Evolutionary conservation across 2,888 invertebrate species (phyloP).

Genomic region (Cylloceria caligata): DNA sequence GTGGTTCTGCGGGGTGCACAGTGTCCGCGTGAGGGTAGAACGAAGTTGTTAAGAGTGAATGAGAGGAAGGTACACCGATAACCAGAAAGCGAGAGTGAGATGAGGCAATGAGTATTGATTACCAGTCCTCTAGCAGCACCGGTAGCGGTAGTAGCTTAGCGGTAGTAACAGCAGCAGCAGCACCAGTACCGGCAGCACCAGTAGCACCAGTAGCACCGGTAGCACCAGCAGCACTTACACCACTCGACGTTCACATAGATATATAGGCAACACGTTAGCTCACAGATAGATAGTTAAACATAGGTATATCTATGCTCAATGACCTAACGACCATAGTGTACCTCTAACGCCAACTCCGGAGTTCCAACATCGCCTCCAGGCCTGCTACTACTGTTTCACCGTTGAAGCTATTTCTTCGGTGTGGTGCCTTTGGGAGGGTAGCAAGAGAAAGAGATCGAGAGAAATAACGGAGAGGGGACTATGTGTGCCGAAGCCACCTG

Average conservation of each 20-base stretch:
- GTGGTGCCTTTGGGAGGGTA: constrained; percentile 27
- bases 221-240: constrained; percentile 21
- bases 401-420: constrained; percentile 2
- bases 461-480: not conserved
- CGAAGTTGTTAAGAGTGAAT: constrained; percentile 30
- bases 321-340: constrained; percentile 43
- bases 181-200: constrained; percentile 53
- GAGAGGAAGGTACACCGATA: constrained; percentile 38
- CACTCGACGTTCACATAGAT: constrained; percentile 18
- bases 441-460: not conserved
- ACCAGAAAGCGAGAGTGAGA: constrained; percentile 69
- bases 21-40: constrained; percentile 8
- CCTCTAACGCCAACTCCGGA: constrained; percentile 44
- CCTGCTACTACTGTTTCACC: constrained; percentile 33
- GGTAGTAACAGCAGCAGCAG: too few relatives aligned
- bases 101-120: constrained; percentile 79
- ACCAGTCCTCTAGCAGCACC: constrained; percentile 68
- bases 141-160: constrained; percentile 24
- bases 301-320: constrained; percentile 25
- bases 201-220: constrained; percentile 17
- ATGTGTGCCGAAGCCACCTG: constrained; percentile 48
- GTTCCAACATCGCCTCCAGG: constrained; percentile 50
- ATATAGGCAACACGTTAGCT: constrained; percentile 37
- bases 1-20: not conserved
- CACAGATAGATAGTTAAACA: constrained; percentile 29